Conservation (phyloP, 2,797 vertebrate species). For the Takifugu rubripes region DNA sequence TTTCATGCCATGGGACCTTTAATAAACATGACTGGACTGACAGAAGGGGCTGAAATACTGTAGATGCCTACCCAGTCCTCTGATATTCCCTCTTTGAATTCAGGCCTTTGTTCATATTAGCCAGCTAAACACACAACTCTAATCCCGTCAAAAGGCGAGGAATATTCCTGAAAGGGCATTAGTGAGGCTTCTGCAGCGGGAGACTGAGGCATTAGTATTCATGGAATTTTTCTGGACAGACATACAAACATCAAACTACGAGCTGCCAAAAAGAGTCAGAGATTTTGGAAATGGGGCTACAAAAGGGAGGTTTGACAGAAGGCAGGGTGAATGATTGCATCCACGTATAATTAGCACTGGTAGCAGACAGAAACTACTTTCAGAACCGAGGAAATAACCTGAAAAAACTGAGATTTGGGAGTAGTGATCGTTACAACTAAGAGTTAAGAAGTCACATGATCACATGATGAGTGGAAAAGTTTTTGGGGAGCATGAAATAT, state of each 20-base stretch:
- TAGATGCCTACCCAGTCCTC: constrained; percentile 34
- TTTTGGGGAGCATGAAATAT: not conserved
- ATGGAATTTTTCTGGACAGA: constrained; percentile 49
- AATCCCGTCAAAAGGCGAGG: constrained; percentile 64
- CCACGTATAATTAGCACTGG: not conserved
- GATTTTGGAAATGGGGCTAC: too few relatives aligned
- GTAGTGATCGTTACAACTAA: too few relatives aligned
- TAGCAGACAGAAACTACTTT: not conserved
- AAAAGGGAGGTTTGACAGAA: too few relatives aligned
- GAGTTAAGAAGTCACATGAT: not conserved
- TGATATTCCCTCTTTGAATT: constrained; percentile 61
- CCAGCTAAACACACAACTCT: constrained; percentile 65
- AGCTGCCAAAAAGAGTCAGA: too few relatives aligned
- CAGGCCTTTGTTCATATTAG: constrained; percentile 51
- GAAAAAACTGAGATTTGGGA: too few relatives aligned
- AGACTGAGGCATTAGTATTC: constrained; percentile 62
- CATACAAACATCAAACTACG: too few relatives aligned
- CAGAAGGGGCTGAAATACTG: constrained; percentile 36
- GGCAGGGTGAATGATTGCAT: not conserved
- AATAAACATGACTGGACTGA: constrained; percentile 17
- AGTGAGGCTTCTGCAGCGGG: constrained; percentile 39
- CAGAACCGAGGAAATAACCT: too few relatives aligned
- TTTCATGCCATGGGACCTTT: not conserved
- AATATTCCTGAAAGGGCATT: constrained; percentile 61
- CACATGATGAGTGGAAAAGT: not conserved